Evolutionary conservation across 2,888 invertebrate species (phyloP).

Genomic region (Leistus spinibarbis): DNA sequence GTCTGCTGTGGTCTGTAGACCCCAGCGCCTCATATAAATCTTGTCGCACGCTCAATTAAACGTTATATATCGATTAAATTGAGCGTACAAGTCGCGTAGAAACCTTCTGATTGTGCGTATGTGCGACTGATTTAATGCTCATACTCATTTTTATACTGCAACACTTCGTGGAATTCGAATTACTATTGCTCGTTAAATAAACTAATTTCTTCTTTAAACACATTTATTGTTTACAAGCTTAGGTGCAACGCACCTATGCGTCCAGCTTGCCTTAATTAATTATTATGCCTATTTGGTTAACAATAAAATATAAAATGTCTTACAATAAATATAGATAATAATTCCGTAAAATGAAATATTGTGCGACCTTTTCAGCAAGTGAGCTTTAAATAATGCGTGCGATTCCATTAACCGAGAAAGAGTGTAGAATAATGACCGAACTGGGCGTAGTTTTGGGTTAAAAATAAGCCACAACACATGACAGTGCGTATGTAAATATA

Average conservation of each 20-base stretch:
- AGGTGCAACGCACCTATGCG: no score
- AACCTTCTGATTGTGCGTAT: neutral
- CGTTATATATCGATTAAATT: constrained; percentile 56
- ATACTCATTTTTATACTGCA: neutral
- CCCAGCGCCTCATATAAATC: constrained; percentile 50
- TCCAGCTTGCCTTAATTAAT: no score
- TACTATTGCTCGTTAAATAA: neutral
- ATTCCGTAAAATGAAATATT: no score
- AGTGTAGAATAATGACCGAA: neutral
- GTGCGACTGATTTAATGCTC: constrained; percentile 12
- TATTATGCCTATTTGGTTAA: neutral
- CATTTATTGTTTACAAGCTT: neutral
- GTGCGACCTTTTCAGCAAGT: no score
- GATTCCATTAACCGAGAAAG: neutral
- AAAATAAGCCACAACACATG: neutral
- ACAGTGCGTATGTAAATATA: neutral
- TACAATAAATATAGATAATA: neutral
- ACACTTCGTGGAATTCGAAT: neutral
- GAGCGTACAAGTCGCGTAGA: constrained; percentile 48
- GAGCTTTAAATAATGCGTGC: neutral
- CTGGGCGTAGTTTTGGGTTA: neutral
- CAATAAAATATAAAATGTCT: neutral
- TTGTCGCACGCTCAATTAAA: constrained; percentile 57
- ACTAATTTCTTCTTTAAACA: neutral
- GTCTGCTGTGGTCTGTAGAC: constrained; percentile 45